Evolutionary conservation across 2,113 vertebrate species (phyloP).

Genomic region (Benthochromis sp.): DNA sequence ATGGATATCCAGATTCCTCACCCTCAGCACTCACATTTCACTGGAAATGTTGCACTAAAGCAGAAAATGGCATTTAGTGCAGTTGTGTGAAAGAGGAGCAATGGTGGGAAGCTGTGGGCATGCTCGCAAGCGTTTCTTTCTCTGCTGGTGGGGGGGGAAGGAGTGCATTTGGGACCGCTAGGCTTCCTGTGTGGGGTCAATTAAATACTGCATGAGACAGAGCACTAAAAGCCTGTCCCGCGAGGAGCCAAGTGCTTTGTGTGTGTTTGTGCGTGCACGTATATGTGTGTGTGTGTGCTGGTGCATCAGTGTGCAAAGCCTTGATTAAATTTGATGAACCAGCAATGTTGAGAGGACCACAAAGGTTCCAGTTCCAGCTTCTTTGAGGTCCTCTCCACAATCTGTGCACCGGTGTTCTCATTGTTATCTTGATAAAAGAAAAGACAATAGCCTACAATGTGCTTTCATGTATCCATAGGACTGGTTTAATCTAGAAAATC

Average conservation of each 20-base stretch:
- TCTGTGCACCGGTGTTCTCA: background rate
- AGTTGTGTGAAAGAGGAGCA: conserved; percentile 30
- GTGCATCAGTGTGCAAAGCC: conserved; percentile 57
- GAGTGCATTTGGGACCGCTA: conserved; percentile 71
- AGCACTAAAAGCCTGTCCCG: conserved; percentile 77
- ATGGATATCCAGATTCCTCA: background rate
- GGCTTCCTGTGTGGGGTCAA: conserved; percentile 77
- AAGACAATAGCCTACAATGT: background rate
- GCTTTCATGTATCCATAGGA: background rate
- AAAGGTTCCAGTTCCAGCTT: conserved; percentile 31
- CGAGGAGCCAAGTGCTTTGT: conserved; percentile 69
- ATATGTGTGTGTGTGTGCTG: background rate
- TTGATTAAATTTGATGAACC: conserved; percentile 75
- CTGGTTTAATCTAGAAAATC: background rate
- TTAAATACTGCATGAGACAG: conserved; percentile 82
- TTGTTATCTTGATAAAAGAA: background rate
- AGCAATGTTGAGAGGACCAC: conserved; percentile 51
- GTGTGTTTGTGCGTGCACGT: conserved; percentile 18
- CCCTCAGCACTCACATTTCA: conserved; percentile 2
- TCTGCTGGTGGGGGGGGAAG: conserved; percentile 50
- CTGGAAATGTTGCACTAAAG: conserved; percentile 22
- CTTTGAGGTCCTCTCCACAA: conserved; percentile 17
- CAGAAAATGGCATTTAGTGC: conserved; percentile 44
- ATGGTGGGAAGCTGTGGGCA: conserved; percentile 46
- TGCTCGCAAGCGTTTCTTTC: conserved; percentile 40